Evolutionary conservation across 2,797 vertebrate genomes (phyloP).

Genomic region (Arctocebus calabarensis): DNA sequence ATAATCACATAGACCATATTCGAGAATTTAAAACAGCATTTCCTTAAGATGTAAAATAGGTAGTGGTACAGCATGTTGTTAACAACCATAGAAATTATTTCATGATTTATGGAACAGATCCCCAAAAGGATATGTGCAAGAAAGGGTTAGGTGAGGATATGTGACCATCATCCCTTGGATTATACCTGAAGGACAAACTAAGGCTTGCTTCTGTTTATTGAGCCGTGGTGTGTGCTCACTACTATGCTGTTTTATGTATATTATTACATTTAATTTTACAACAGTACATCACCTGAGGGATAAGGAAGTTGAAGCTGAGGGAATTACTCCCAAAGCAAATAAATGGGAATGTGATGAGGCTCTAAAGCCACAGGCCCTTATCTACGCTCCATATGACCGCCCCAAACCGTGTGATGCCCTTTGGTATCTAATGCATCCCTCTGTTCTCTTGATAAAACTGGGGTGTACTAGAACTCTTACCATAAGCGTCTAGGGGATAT

Average conservation of each 20-base stretch:
- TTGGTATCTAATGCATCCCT: not conserved
- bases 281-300: not conserved
- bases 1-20: not conserved
- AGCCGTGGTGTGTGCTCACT: not conserved
- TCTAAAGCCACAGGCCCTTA: not conserved
- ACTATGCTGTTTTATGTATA: not conserved
- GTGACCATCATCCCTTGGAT: not conserved
- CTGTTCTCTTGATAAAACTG: not conserved
- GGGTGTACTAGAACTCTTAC: not conserved
- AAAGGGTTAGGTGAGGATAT: not conserved
- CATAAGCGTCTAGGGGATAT: not conserved
- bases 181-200: not conserved
- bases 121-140: not conserved
- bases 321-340: not conserved
- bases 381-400: not conserved
- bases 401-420: not conserved
- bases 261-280: not conserved
- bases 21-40: slow-evolving; percentile 28
- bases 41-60: not conserved
- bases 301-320: not conserved
- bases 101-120: slow-evolving; percentile 45
- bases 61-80: not conserved
- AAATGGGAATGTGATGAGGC: not conserved
- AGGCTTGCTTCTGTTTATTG: not conserved
- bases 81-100: slow-evolving; percentile 43